phyloP scores from a whole-genome alignment of 2,797 vertebrate genomes.

The Falco rusticolus region DNA sequence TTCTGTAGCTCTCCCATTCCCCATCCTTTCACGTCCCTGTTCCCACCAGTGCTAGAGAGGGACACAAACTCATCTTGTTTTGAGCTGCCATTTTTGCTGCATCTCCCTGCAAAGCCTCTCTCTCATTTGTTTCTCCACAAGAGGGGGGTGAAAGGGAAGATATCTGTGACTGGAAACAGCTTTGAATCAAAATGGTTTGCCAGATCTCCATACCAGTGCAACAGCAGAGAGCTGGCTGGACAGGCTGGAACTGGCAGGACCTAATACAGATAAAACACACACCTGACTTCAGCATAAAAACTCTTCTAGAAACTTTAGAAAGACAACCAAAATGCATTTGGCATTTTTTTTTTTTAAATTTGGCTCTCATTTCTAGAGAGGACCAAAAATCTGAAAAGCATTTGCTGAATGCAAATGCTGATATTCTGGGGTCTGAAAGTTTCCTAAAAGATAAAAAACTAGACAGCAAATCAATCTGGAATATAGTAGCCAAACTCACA shows the following conservation, averaged over 20 bases:
- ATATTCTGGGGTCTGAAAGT: not conserved
- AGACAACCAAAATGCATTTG: not conserved
- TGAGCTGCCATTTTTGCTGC: not conserved
- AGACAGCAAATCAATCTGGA: not conserved
- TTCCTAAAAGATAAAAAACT: not conserved
- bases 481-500: not conserved
- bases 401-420: not conserved
- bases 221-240: not conserved
- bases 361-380: not conserved
- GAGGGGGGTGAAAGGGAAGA: not conserved
- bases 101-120: not conserved
- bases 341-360: not conserved
- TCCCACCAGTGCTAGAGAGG: not conserved
- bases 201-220: not conserved
- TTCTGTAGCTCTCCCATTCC: not conserved
- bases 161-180: not conserved
- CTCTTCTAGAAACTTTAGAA: not conserved
- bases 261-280: not conserved
- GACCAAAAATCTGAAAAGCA: not conserved
- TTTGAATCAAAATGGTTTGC: not conserved
- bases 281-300: not conserved
- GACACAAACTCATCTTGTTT: not conserved
- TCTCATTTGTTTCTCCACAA: not conserved
- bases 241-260: not conserved
- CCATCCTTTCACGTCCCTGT: not conserved